phyloP scores from a whole-genome alignment of 2,797 vertebrate species.

The Anniella stebbinsi region DNA sequence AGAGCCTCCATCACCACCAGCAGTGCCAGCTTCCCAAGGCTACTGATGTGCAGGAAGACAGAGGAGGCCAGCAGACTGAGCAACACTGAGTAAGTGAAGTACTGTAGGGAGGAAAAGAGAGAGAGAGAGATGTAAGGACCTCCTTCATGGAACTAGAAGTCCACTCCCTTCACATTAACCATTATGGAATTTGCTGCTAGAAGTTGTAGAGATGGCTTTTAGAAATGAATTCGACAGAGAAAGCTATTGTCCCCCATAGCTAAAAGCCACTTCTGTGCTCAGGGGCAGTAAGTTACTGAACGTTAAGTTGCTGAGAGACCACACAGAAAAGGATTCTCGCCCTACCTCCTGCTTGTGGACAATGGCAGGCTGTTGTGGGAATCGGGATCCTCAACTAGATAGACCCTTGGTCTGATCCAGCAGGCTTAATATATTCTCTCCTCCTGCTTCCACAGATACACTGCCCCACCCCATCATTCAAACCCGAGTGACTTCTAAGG shows the following conservation, averaged over 20 bases:
- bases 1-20: slow-evolving; percentile 90
- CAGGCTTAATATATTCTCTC: background rate
- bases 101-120: slow-evolving; percentile 78
- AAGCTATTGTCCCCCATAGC: no score
- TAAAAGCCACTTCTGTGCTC: background rate
- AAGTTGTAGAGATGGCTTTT: background rate
- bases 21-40: slow-evolving; percentile 93
- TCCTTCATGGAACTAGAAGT: background rate
- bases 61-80: slow-evolving; percentile 95
- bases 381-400: background rate
- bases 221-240: background rate
- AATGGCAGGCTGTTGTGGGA: background rate
- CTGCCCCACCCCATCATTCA: background rate
- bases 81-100: slow-evolving; percentile 93
- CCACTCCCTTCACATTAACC: no score
- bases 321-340: no score
- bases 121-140: background rate
- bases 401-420: background rate
- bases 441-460: background rate
- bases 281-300: background rate
- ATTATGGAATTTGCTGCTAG: background rate
- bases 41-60: slow-evolving; percentile 97
- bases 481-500: background rate
- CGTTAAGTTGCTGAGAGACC: no score
- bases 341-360: background rate